Conservation (phyloP, 2,888 invertebrate species). For the Hipparchia sbordonii region DNA sequence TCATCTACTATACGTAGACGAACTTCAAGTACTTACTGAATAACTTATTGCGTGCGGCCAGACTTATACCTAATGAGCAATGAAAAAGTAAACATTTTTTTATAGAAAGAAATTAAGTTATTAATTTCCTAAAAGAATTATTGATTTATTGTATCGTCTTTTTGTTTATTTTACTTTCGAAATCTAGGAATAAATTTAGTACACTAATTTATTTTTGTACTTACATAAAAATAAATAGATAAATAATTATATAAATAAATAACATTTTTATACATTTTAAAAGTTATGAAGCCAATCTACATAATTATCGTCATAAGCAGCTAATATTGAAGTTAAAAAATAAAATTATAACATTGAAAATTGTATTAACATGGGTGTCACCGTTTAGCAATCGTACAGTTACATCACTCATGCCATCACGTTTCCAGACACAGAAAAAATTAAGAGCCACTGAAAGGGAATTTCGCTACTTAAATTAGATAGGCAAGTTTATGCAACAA, state of each 20-base stretch:
- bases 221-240: neutral
- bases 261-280: neutral
- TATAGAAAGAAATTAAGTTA: no score
- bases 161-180: no score
- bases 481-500: no score
- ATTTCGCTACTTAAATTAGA: no score
- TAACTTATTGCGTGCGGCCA: neutral
- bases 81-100: neutral
- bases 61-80: neutral
- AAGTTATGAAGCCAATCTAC: conserved; percentile 29
- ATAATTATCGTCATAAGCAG: conserved; percentile 9
- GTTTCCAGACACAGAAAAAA: no score
- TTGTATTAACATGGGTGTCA: conserved; percentile 15
- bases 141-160: no score
- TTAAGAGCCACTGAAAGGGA: no score
- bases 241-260: neutral
- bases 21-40: neutral
- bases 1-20: neutral
- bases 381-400: conserved; percentile 2
- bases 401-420: neutral
- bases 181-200: no score
- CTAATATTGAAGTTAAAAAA: conserved; percentile 4
- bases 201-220: neutral
- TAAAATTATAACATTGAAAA: conserved; percentile 14
- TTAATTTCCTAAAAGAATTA: no score